Evolutionary conservation across 2,797 vertebrate genomes (phyloP), one percentile per base, ranked within the genome.

Genomic region (Gymnoscopelus braueri): DNA sequence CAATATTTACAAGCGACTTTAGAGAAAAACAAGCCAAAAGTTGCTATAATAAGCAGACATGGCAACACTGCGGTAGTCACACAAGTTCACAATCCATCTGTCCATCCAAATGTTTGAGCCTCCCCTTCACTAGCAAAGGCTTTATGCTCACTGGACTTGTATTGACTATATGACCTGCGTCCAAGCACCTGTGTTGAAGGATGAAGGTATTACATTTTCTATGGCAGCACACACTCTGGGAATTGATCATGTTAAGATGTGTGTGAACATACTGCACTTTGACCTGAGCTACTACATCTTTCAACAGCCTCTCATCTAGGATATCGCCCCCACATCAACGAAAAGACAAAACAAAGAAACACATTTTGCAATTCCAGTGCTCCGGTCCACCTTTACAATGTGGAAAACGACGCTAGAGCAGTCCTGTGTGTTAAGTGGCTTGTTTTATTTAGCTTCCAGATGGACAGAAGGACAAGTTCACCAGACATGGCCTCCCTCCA

Each of bases 401-500:
- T 44, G 32, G 0, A 4, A 12, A 60, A 39, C 44, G 1, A n/a
- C 10, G 39, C 39, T 10, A 7, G 39, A 44, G 39, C 10, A 8
- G 2, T 44, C 39, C 53, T 7, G 14, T 50, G 23, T 19, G 53
- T 23, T 39, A 60, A 51, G 53, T 19, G 15, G n/a, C 15, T 3
- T 12, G 47, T 63, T 48, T 50, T 65, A 7, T 54, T 66, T 49
- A 15, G 19, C 65, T 53, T 70, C 60, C 63, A 71, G 61, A 66
- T 0, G 53, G 64, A 73, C 48, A 66, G 29, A 74, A 55, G 59
- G 75, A 67, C 67, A 65, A 69, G 60, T 59, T 68, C 48, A 55
- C 59, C 47, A 75, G 11, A n/a, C 9, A 19, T 13, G 23, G 35
- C 19, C 32, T 60, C 26, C 12, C 61, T 32, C 51, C 44, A 55